These are phyloP conservation scores for Menura novaehollandiae DNA, from an alignment of 2,113 vertebrate species.

Conservation along the genomic window DNA sequence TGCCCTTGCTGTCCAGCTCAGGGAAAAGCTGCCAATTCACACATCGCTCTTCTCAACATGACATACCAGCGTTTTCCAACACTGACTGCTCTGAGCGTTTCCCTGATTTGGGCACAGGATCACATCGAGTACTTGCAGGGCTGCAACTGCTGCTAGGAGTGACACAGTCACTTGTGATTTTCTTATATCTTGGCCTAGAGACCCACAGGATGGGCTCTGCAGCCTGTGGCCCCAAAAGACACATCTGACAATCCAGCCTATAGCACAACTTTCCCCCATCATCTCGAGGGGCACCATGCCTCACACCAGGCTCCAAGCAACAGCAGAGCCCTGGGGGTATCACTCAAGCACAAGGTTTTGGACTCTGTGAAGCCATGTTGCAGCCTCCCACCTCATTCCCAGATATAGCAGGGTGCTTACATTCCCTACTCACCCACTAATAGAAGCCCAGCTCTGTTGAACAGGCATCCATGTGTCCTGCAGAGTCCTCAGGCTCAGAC, in stretches of 20 bases:
- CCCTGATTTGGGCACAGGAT: not conserved
- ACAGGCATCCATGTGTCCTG: not conserved
- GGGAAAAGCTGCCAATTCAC: not conserved
- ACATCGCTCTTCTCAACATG: accelerated
- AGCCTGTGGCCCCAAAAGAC: not conserved
- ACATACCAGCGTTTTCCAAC: not conserved
- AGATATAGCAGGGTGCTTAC: not conserved
- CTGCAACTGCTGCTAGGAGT: not conserved
- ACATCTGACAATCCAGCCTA: not conserved
- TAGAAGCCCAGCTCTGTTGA: not conserved
- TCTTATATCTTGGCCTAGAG: not conserved
- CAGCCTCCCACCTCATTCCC: not conserved
- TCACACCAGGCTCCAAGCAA: not conserved
- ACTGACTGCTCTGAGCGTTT: not conserved
- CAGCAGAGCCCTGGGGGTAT: not conserved
- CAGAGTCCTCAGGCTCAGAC: not conserved
- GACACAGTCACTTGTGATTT: not conserved
- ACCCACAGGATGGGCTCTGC: not conserved
- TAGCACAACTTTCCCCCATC: not conserved
- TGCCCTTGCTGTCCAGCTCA: not conserved
- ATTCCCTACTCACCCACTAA: not conserved
- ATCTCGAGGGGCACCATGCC: not conserved
- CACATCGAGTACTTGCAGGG: not conserved
- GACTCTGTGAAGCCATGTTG: not conserved
- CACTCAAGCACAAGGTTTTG: not conserved